Evolutionary conservation across 2,797 vertebrate species (phyloP), one percentile per base, ranked within the genome.

Genomic region (Argya squamiceps): DNA sequence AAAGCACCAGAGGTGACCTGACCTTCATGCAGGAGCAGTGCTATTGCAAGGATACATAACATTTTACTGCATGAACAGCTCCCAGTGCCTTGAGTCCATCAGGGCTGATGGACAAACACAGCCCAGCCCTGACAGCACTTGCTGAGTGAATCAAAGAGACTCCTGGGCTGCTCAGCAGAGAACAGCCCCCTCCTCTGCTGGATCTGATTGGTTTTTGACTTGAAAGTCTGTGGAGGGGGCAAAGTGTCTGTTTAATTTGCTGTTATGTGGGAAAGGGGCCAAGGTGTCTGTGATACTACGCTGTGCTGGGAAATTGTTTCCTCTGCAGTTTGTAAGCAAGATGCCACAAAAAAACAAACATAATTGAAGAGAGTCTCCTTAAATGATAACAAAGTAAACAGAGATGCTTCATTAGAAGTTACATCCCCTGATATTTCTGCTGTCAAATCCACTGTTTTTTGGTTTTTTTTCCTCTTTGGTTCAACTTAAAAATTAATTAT

Each of bases 311-410:
- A 59, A 68, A 36, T 14, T 11, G 67, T 55, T 79, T 91, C 69
- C 59, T 88, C 50, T 80, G 55, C 43, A n/a, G 56, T 58, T 88
- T 77, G 79, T 37, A 91, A 80, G 64, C 41, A 78, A 84, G 89
- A 90, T 95, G 85, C 68, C 78, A 88, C 55, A 68, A 56, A 82
- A 86, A 83, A 75, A 16, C 39, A 96, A 91, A 94, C 21, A 29
- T 29, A 44, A 92, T 10, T 84, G 80, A 80, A 60, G 46, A 92
- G 36, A 68, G 58, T 36, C 34, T 94, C 63, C 82, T 84, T 79
- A 87, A 73, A 58, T 10, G 56, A 94, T n/a, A 89, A 27, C 37
- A 80, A 70, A 92, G 63, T 39, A 89, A 95, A 81, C 68, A 62
- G 77, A 85, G 47, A 80, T 58, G 64, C 75, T 83, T 91, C 37